Percentiles rank a stretch among this genome's conserved stretches.
phyloP scores from a whole-genome alignment of 2,888 invertebrate species.

The Acrocera orbiculus region DNA sequence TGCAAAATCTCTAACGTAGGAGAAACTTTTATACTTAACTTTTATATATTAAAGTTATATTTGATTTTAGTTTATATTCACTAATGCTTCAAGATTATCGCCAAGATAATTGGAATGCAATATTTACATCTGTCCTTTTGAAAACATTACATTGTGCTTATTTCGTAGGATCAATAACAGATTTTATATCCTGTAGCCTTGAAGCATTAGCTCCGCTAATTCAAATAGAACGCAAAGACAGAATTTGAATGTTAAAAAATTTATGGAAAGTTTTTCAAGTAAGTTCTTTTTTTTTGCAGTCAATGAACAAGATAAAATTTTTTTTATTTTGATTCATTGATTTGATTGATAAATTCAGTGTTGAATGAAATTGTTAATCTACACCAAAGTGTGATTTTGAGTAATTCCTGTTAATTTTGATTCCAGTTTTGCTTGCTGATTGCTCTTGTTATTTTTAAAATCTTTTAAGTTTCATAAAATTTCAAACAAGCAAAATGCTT shows the following conservation, averaged over 20 bases:
- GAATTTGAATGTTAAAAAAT: slow-evolving; percentile 53
- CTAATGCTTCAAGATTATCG: slow-evolving; percentile 88
- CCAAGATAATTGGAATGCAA: slow-evolving; percentile 71
- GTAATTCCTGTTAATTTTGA: too few relatives aligned
- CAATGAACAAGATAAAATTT: too few relatives aligned
- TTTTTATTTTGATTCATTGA: too few relatives aligned
- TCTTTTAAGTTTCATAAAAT: too few relatives aligned
- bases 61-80: slow-evolving; percentile 46
- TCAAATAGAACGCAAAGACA: slow-evolving; percentile 23
- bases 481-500: too few relatives aligned
- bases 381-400: too few relatives aligned
- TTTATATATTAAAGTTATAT: too few relatives aligned
- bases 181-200: slow-evolving; percentile 28
- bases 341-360: too few relatives aligned
- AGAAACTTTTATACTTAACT: too few relatives aligned
- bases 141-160: slow-evolving; percentile 70
- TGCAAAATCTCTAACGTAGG: slow-evolving; percentile 69
- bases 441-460: too few relatives aligned
- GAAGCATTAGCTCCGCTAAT: slow-evolving; percentile 27
- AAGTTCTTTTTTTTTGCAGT: slow-evolving; percentile 15
- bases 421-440: too few relatives aligned
- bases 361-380: too few relatives aligned
- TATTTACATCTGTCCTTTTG: slow-evolving; percentile 65
- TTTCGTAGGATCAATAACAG: slow-evolving; percentile 44
- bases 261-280: slow-evolving; percentile 57